phyloP scores from a whole-genome alignment of 2,113 vertebrate genomes.

The Sarotherodon lohbergeri region DNA sequence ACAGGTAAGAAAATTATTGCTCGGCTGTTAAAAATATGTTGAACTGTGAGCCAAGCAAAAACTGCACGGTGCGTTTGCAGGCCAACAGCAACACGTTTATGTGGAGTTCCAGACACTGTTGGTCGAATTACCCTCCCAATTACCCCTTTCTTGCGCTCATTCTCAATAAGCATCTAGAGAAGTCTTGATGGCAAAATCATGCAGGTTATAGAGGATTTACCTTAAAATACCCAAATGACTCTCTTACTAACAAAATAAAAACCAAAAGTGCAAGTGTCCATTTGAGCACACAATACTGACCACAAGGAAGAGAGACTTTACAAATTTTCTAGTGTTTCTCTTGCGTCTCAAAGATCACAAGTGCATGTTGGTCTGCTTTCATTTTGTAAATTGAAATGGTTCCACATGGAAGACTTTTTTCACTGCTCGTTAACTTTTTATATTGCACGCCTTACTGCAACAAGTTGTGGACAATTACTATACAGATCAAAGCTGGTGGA shows the following conservation, averaged over 20 bases:
- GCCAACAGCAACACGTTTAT: neutral
- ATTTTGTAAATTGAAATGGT: slow-evolving; percentile 2
- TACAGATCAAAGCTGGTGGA: neutral
- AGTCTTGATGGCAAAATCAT: neutral
- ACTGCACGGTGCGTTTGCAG: neutral
- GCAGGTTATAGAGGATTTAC: neutral
- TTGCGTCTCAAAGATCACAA: neutral
- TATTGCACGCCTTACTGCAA: neutral
- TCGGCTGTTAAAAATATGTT: slow-evolving; percentile 28
- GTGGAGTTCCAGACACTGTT: neutral
- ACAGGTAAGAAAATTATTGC: slow-evolving; percentile 39
- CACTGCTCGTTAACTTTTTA: neutral
- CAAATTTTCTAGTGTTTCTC: neutral
- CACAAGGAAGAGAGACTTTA: neutral
- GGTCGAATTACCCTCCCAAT: neutral
- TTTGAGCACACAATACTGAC: neutral
- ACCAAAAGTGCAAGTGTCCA: neutral
- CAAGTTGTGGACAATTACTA: neutral
- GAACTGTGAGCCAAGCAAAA: neutral
- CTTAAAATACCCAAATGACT: neutral
- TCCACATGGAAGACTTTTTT: neutral
- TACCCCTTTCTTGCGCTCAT: neutral
- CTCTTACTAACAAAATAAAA: neutral
- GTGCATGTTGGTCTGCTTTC: neutral
- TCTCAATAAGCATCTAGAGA: neutral